phyloP scores from a whole-genome alignment of 30 jellyfish, hydroid and myxozoan genomes.

The Sanderia malayensis region DNA sequence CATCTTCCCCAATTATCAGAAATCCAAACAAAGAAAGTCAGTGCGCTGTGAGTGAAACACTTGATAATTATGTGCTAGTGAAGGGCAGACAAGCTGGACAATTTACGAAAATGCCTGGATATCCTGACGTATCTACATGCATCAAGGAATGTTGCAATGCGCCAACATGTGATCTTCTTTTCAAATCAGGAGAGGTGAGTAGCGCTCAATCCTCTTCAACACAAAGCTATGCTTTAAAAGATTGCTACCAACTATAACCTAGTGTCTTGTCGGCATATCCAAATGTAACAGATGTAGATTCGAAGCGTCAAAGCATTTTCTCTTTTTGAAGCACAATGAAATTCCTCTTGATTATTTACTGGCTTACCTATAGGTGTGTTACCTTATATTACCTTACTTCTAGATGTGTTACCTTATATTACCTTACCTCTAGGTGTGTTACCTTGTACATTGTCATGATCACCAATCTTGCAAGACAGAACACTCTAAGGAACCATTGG shows the following conservation, averaged over 20 bases:
- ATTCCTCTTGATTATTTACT: too few species aligned
- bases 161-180: conserved; percentile 66
- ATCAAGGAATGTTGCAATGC: conserved; percentile 59
- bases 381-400: too few species aligned
- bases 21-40: conserved; percentile 15
- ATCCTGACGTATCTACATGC: conserved; percentile 48
- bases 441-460: conserved; percentile 73
- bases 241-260: too few species aligned
- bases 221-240: too few species aligned
- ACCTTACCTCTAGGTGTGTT: conserved; percentile 61
- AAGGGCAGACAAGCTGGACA: conserved; percentile 69
- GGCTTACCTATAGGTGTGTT: too few species aligned
- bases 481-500: conserved; percentile 65
- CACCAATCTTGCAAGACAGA: conserved; percentile 71
- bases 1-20: conserved; percentile 44
- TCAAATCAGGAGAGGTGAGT: conserved; percentile 73
- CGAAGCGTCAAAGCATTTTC: too few species aligned
- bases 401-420: too few species aligned
- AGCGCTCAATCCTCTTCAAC: background rate
- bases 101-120: conserved; percentile 57
- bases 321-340: too few species aligned
- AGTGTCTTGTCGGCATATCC: too few species aligned
- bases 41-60: conserved; percentile 46
- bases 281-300: too few species aligned
- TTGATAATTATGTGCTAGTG: conserved; percentile 45